A percentile compares a stretch with the other conserved stretches of the same genome.
Conservation (phyloP, 1,140 invertebrate species). For the Physella acuta region DNA sequence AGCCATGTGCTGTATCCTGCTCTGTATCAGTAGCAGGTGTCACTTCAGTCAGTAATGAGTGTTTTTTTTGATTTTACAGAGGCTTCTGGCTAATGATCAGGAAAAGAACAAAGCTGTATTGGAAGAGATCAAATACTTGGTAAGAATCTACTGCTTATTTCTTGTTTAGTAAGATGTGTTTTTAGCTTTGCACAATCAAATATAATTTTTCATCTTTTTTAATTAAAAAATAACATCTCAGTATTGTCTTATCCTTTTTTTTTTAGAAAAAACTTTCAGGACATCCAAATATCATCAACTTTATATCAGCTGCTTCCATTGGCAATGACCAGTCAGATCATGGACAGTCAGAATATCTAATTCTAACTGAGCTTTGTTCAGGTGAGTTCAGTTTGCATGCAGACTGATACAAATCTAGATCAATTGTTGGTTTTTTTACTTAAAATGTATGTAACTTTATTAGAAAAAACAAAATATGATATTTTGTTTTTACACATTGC, state of each 20-base stretch:
- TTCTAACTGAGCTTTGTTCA: conserved; percentile 65
- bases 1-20: neutral
- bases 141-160: conserved; percentile 50
- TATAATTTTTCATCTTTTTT: too few relatives aligned
- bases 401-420: too few relatives aligned
- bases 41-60: neutral
- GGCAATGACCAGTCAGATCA: conserved; percentile 61
- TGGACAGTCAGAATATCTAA: conserved; percentile 63
- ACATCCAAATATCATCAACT: conserved; percentile 65
- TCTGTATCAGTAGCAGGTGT: neutral
- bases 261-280: conserved; percentile 63
- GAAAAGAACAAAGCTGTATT: conserved; percentile 62
- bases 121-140: conserved; percentile 63
- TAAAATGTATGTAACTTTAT: too few relatives aligned
- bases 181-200: too few relatives aligned
- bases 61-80: conserved; percentile 43
- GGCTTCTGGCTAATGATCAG: conserved; percentile 63
- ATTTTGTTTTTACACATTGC: too few relatives aligned
- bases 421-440: too few relatives aligned
- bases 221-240: neutral
- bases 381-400: conserved; percentile 49
- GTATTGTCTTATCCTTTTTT: conserved; percentile 5
- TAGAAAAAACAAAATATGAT: too few relatives aligned
- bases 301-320: conserved; percentile 62
- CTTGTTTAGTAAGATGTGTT: conserved; percentile 4